Base-by-base conservation (phyloP, 2,113 vertebrate genomes). In the Nymphicus hollandicus region DNA sequence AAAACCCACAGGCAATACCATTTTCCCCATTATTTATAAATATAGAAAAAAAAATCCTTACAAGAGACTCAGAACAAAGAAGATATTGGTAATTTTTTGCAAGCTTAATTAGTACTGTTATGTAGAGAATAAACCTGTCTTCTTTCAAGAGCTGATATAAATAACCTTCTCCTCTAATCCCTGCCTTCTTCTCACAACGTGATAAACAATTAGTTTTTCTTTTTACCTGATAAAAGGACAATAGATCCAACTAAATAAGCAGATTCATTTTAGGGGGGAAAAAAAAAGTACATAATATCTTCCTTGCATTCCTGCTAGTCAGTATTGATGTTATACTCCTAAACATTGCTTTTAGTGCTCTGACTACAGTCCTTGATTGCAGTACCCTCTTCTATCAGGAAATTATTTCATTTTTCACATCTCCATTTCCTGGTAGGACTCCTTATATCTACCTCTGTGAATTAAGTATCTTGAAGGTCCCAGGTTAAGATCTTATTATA, bases 341-440 rank as follows among this genome's bases (percentile, higher is more conserved):
- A 81, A 87, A 47, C 16, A 7, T 87, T 6, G 3, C 19, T 89
- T 64, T 68, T 46, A 94, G 77, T 85, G 24, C 19, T 65, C 8
- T 77, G 35, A 43, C 35, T 93, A 73, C 80, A 61, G 65, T 29
- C n/a, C 37, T 73, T 86, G 44, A 86, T 70, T 94, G 63, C 33
- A 53, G 13, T 39, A 44, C 28, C 8, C 8, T 83, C n/a, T 77
- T 93, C 68, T 77, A 77, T 81, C 43, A 73, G 86, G 49, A 86
- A 92, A 78, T 78, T 70, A 77, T 90, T 93, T 88, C 15, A 35
- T 56, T 93, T 93, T 93, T 94, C 53, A 70, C 46, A 44, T 43
- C 24, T 88, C 41, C 10, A 68, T 86, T 90, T 90, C 50, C 25
- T 39, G 81, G 79, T 28, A 70, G 25, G 49, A 71, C n/a, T 86